Percentiles rank a stretch among this genome's conserved stretches.
Conservation (phyloP, 2,797 vertebrate species). For the Ctenochaetus hawaiiensis region DNA sequence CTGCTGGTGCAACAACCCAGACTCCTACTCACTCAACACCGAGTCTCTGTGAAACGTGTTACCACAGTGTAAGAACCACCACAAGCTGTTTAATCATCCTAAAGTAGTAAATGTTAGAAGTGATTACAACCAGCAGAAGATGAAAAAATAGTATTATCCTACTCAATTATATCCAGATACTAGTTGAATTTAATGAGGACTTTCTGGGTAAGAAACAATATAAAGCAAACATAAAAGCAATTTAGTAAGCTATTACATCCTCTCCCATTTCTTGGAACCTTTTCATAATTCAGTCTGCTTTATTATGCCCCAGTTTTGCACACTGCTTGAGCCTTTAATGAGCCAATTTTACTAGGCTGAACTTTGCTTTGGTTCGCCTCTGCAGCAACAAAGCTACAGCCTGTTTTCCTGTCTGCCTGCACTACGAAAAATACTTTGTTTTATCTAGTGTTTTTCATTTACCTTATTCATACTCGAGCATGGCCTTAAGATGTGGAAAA, state of each 20-base stretch:
- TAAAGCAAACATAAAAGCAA: conserved; percentile 46
- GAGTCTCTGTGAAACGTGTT: conserved; percentile 15
- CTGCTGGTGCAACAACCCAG: conserved; percentile 15
- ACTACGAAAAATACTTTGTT: not conserved
- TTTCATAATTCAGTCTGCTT: conserved; percentile 19
- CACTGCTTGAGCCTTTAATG: conserved; percentile 28
- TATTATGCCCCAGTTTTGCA: conserved; percentile 21
- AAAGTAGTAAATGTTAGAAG: conserved; percentile 12
- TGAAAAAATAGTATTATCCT: conserved; percentile 18
- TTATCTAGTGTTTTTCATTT: too few relatives aligned
- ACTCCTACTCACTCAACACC: conserved; percentile 17
- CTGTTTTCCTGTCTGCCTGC: conserved; percentile 4
- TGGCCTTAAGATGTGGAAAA: not conserved
- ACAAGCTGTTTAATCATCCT: conserved; percentile 29
- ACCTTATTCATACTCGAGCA: not conserved
- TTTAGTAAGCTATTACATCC: conserved; percentile 31
- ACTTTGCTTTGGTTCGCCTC: not conserved
- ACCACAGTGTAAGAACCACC: conserved; percentile 10
- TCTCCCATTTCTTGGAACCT: conserved; percentile 2
- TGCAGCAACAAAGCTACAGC: not conserved
- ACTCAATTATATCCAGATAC: conserved; percentile 47
- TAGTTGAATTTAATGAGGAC: conserved; percentile 41
- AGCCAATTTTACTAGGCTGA: conserved; percentile 24
- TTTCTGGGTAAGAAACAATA: conserved; percentile 11
- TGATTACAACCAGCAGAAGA: conserved; percentile 30